Evolutionary conservation across 2,113 vertebrate species (phyloP).

Genomic region (Ciconia stormi): DNA sequence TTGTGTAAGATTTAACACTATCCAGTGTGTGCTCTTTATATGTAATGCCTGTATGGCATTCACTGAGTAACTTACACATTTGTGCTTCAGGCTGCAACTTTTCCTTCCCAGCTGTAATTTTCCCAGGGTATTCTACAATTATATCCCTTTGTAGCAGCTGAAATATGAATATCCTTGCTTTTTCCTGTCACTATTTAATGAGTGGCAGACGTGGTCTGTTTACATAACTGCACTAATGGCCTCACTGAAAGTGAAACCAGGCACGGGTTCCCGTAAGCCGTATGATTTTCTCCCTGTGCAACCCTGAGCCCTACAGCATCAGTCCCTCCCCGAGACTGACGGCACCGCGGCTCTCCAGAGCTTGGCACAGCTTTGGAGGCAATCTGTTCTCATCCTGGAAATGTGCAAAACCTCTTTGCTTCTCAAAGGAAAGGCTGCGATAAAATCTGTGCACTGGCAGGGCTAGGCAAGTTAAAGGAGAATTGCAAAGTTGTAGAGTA

Average conservation of each 20-base stretch:
- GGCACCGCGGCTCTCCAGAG: accelerated
- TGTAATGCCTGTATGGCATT: not conserved
- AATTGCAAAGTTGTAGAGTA: not conserved
- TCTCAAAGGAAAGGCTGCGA: not conserved
- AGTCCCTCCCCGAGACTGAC: accelerated
- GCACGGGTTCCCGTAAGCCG: accelerated
- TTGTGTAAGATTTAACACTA: not conserved
- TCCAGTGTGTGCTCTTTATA: not conserved
- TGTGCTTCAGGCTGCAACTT: not conserved
- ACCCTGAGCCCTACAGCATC: accelerated
- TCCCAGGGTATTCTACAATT: not conserved
- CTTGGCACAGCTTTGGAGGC: not conserved
- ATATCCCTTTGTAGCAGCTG: not conserved
- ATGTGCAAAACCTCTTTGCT: not conserved
- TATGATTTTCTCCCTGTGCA: not conserved
- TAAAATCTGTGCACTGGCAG: accelerated
- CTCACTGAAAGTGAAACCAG: not conserved
- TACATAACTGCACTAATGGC: not conserved
- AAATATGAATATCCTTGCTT: not conserved
- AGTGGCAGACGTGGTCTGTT: not conserved
- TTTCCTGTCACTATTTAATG: not conserved
- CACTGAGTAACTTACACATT: not conserved
- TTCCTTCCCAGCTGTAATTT: not conserved
- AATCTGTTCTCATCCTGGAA: not conserved
- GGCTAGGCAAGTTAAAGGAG: not conserved